phyloP scores from a whole-genome alignment of 2,797 vertebrate genomes.

The Coregonus sp. region DNA sequence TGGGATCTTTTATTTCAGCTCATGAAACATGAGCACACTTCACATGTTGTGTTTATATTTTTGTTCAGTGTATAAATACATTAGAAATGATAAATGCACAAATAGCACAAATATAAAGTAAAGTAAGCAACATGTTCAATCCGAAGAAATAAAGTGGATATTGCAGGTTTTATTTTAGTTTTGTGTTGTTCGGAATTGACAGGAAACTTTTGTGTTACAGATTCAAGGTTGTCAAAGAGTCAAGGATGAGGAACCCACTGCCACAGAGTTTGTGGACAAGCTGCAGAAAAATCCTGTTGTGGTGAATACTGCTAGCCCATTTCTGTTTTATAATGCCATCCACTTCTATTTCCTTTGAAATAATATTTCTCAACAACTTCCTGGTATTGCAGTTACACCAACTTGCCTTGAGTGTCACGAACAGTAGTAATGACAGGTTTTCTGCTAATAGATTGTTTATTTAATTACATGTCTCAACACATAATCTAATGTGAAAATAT shows the following conservation, averaged over 20 bases:
- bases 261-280: constrained; percentile 46
- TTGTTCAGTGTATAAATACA: not conserved
- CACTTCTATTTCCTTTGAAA: no score
- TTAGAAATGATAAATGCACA: not conserved
- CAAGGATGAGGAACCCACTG: constrained; percentile 28
- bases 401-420: no score
- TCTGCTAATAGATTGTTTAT: no score
- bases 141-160: not conserved
- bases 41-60: no score
- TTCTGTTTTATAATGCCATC: not conserved
- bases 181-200: not conserved
- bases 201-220: constrained; percentile 47
- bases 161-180: not conserved
- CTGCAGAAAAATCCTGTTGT: constrained; percentile 59
- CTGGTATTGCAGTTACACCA: no score
- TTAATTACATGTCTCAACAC: no score
- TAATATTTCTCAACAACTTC: no score
- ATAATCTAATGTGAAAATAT: no score
- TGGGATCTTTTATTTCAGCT: no score
- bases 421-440: no score
- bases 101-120: not conserved
- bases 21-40: no score
- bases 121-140: not conserved
- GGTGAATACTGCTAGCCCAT: constrained; percentile 51
- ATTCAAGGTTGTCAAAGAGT: constrained; percentile 59